Percentiles rank a stretch among this genome's conserved stretches.
phyloP scores from a whole-genome alignment of 2,797 vertebrate genomes.

The Hozukius guyotensis region DNA sequence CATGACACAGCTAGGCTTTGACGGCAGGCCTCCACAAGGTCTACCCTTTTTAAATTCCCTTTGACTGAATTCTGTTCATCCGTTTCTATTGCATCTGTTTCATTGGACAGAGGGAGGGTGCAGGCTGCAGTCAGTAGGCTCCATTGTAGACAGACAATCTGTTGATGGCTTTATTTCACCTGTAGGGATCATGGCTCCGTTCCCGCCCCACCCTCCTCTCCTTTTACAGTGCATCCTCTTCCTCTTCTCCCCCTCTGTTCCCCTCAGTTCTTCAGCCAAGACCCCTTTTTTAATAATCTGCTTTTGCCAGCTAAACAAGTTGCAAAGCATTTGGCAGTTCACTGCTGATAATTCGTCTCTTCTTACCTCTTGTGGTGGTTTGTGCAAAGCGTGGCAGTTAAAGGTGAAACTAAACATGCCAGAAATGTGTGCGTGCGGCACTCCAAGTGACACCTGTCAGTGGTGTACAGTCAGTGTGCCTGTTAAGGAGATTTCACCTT shows the following conservation, averaged over 20 bases:
- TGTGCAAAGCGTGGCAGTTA: slow-evolving; percentile 48
- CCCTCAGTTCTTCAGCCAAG: slow-evolving; percentile 33
- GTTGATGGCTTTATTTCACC: slow-evolving; percentile 87
- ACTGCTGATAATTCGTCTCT: slow-evolving; percentile 30
- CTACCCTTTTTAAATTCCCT: slow-evolving; percentile 99
- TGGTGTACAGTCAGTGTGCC: slow-evolving; percentile 26
- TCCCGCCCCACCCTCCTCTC: slow-evolving; percentile 50
- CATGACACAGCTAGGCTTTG: slow-evolving; percentile 99
- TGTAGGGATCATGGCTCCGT: slow-evolving; percentile 90
- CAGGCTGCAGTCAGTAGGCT: slow-evolving; percentile 85
- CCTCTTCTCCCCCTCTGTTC: slow-evolving; percentile 68
- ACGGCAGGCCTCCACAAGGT: slow-evolving; percentile 99
- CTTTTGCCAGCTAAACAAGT: slow-evolving; percentile 36
- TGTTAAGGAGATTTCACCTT: slow-evolving; percentile 67
- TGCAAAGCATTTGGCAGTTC: slow-evolving; percentile 40
- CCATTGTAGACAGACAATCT: slow-evolving; percentile 72
- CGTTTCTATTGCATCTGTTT: slow-evolving; percentile 99
- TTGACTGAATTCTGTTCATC: slow-evolving; percentile 99
- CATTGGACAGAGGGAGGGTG: slow-evolving; percentile 92
- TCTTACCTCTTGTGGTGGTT: slow-evolving; percentile 35
- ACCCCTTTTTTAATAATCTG: slow-evolving; percentile 21
- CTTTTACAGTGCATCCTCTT: slow-evolving; percentile 60
- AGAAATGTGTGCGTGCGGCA: slow-evolving; percentile 1
- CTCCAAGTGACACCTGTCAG: slow-evolving; percentile 39
- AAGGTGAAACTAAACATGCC: slow-evolving; percentile 58